Evolutionary conservation across 1,140 invertebrate genomes (phyloP).

Genomic region (Micrasema longulum): DNA sequence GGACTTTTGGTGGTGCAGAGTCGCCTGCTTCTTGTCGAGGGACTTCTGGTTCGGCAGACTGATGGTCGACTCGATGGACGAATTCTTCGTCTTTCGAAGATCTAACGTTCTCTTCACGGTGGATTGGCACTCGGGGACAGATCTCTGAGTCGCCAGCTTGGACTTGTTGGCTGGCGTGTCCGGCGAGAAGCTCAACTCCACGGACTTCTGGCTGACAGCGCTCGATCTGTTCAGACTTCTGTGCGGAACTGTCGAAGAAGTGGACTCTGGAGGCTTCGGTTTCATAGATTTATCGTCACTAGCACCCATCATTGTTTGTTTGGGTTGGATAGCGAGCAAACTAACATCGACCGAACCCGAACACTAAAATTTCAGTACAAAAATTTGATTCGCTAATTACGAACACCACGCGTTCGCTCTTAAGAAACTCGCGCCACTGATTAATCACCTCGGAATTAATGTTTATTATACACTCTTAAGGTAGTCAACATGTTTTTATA

Average conservation of each 20-base stretch:
- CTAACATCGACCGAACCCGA: neutral
- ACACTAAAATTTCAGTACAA: no score
- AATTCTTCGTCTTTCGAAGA: constrained; percentile 65
- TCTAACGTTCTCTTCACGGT: constrained; percentile 63
- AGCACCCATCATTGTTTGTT: constrained; percentile 56
- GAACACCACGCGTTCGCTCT: no score
- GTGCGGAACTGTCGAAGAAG: constrained; percentile 54
- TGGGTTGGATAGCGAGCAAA: constrained; percentile 65
- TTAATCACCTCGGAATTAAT: neutral
- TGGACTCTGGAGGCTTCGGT: constrained; percentile 54
- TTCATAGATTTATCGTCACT: constrained; percentile 36
- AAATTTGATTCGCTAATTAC: no score
- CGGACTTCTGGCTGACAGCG: constrained; percentile 71
- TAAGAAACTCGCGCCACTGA: no score
- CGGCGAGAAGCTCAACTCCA: constrained; percentile 65
- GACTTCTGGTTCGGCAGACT: constrained; percentile 68
- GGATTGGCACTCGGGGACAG: constrained; percentile 63
- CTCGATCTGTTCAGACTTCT: constrained; percentile 63
- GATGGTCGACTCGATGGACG: constrained; percentile 67
- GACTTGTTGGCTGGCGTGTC: constrained; percentile 65
- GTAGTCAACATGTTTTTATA: constrained; percentile 5
- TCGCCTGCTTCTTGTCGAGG: constrained; percentile 66
- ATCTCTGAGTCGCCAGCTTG: constrained; percentile 63
- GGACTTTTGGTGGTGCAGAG: constrained; percentile 64
- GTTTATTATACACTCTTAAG: neutral